A percentile compares a stretch with the other conserved stretches of the same genome.
Conservation (phyloP, 1,140 invertebrate species). For the Heterodera schachtii region DNA sequence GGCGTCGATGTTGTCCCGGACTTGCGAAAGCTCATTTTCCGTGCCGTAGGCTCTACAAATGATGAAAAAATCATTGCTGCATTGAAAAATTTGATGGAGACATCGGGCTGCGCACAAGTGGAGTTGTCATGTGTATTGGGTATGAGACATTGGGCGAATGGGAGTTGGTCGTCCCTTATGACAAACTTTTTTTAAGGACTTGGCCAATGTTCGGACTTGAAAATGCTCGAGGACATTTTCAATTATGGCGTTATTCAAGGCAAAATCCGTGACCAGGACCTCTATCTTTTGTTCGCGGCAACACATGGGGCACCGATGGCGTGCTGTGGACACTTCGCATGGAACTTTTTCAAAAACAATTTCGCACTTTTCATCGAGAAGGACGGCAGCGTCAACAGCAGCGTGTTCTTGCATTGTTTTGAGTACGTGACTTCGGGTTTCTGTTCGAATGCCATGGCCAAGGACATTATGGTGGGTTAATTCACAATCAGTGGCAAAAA, state of each 20-base stretch:
- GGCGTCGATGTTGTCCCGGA: slow-evolving; percentile 79
- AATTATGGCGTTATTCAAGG: slow-evolving; percentile 77
- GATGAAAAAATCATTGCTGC: slow-evolving; percentile 76
- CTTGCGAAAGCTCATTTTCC: slow-evolving; percentile 80
- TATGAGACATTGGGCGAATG: slow-evolving; percentile 31
- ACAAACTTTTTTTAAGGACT: slow-evolving; percentile 16
- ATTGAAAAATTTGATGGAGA: slow-evolving; percentile 80
- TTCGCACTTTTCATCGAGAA: slow-evolving; percentile 72
- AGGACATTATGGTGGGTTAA: slow-evolving; percentile 28
- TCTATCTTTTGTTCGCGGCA: slow-evolving; percentile 82
- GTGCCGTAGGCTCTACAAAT: slow-evolving; percentile 77
- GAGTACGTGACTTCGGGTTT: slow-evolving; percentile 23
- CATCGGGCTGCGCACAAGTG: slow-evolving; percentile 86
- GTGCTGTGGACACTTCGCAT: slow-evolving; percentile 80
- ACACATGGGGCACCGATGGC: slow-evolving; percentile 54
- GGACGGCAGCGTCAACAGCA: slow-evolving; percentile 50
- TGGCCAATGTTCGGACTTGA: slow-evolving; percentile 17
- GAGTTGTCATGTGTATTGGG: slow-evolving; percentile 83
- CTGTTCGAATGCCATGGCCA: slow-evolving; percentile 32
- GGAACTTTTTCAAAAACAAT: slow-evolving; percentile 88
- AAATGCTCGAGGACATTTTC: slow-evolving; percentile 34
- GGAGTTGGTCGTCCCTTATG: background rate
- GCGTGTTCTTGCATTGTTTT: slow-evolving; percentile 59
- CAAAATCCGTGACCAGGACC: slow-evolving; percentile 86
- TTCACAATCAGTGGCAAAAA: background rate